Percentiles rank a stretch among this genome's conserved stretches.
Evolutionary conservation across 2,113 vertebrate genomes (phyloP).

Genomic region (Petaurus breviceps): DNA sequence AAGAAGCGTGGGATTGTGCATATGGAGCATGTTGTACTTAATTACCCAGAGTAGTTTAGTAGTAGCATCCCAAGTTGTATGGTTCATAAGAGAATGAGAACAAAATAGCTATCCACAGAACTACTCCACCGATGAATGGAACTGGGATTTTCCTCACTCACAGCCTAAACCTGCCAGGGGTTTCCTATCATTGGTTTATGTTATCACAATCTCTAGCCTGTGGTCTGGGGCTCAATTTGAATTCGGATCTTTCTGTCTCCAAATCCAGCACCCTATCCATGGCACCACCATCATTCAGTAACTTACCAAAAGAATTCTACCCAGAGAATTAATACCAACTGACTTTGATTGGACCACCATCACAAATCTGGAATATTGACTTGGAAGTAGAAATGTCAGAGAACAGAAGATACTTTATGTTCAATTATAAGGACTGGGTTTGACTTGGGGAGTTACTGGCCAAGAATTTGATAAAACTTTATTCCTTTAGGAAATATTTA

Average conservation of each 20-base stretch:
- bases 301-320: not conserved
- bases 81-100: not conserved
- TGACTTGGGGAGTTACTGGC: not conserved
- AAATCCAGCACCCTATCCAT: not conserved
- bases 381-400: not conserved
- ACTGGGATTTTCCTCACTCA: constrained; percentile 15
- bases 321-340: not conserved
- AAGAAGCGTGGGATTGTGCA: not conserved
- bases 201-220: not conserved
- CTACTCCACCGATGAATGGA: constrained; percentile 14
- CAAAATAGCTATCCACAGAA: not conserved
- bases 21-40: not conserved
- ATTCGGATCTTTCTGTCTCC: not conserved
- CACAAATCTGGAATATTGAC: not conserved
- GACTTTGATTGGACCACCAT: not conserved
- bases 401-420: not conserved
- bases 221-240: not conserved
- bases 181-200: constrained; percentile 22
- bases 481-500: not conserved
- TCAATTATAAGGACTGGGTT: constrained; percentile 7
- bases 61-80: not conserved
- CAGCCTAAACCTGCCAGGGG: constrained; percentile 4
- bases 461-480: constrained; percentile 15
- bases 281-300: not conserved
- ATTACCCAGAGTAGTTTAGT: not conserved